Base-by-base conservation (phyloP, 2,113 vertebrate species). In the Mustela lutreola region DNA sequence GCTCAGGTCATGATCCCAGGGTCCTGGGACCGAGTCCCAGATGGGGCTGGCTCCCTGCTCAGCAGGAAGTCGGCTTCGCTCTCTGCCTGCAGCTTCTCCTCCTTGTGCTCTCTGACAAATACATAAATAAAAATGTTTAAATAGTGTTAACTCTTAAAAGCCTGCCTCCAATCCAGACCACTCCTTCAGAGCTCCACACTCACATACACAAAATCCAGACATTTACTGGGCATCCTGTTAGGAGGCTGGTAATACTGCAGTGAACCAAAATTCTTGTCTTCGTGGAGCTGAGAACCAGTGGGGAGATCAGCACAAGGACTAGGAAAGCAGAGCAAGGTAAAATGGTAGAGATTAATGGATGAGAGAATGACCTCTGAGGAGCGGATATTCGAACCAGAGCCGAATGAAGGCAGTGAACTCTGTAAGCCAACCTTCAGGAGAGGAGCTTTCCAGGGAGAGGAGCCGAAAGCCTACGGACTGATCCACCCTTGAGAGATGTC, bases 161-260 rank as follows among this genome's bases (percentile, higher is more conserved):
- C 14, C 78, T 11, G 36, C n/a, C 70, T 53, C 48, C 28, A 28
- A 15, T 28, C 45, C 65, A 63, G 28, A 39, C 31, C 4, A 21
- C 48, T 39, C 21, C 53, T 50, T 28, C 28, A 26, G 33, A 26
- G 56, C 22, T 8, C 33, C 45, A 19, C 26, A 1, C 4, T 16
- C n/a, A 28, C 21, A 24, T 4, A 36, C 0, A 39, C 14, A 53
- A 16, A 67, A 92, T 28, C 24, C 63, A 62, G 42, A 7, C 28
- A 22, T 14, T 31, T n/a, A 3, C 3, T 12, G 16, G 2, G 8
- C 3, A 1, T 6, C 4, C 48, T n/a, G 3, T 53, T 58, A 22
- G 62, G 62, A 62, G 10, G 24, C 4, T 28, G 16, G 26, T 5
- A 12, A 84, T 7, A 6, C 8, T 42, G 9, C 0, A 53, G 18